A percentile compares a stretch with the other conserved stretches of the same genome.
Evolutionary conservation across 2,888 invertebrate species (phyloP).

Genomic region (Aleiodes testaceus): DNA sequence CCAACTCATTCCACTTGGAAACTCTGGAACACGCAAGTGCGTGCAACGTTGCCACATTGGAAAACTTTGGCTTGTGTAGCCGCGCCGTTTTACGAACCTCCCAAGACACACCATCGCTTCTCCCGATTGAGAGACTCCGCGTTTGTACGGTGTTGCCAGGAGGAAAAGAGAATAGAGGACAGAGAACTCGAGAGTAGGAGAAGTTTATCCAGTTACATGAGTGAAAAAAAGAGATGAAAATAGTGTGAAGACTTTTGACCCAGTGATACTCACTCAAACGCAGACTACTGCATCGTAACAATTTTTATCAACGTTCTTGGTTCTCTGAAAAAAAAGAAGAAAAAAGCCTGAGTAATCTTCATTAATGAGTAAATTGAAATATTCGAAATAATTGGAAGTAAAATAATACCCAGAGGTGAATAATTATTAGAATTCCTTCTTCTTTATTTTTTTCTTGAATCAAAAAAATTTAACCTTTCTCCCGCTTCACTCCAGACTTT

Average conservation of each 20-base stretch:
- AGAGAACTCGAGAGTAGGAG: slow-evolving; percentile 29
- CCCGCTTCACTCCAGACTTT: background rate
- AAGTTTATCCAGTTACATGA: slow-evolving; percentile 15
- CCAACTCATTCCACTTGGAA: slow-evolving; percentile 32
- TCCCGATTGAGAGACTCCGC: slow-evolving; percentile 8
- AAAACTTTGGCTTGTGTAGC: slow-evolving; percentile 45
- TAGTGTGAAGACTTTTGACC: slow-evolving; percentile 19
- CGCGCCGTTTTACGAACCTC: slow-evolving; percentile 14
- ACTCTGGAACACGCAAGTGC: slow-evolving; percentile 46
- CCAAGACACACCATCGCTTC: background rate
- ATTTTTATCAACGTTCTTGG: background rate
- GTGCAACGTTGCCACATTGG: slow-evolving; percentile 54
- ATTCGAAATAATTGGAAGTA: background rate
- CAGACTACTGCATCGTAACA: background rate
- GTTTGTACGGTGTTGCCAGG: slow-evolving; percentile 46
- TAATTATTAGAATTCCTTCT: background rate
- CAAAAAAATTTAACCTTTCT: slow-evolving; percentile 19
- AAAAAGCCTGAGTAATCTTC: background rate
- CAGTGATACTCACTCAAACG: slow-evolving; percentile 10
- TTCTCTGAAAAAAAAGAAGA: background rate
- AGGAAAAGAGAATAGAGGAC: slow-evolving; percentile 38
- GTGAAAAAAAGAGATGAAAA: slow-evolving; percentile 5
- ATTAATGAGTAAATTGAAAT: no score
- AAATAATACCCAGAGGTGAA: background rate
- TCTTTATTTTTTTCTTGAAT: background rate